Conservation (phyloP, 2,113 vertebrate species). For the Hypanus sabinus region DNA sequence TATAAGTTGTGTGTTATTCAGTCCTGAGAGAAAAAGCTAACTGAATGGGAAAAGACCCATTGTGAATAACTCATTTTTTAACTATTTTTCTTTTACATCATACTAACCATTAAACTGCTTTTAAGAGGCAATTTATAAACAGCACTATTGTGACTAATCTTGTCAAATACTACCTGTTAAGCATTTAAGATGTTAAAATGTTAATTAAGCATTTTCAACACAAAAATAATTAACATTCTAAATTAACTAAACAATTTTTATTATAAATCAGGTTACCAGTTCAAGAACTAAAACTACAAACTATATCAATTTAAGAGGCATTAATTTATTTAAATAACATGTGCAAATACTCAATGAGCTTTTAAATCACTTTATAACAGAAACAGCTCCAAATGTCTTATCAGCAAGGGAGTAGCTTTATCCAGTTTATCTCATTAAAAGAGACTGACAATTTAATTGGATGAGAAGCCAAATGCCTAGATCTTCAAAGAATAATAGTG, state of each 20-base stretch:
- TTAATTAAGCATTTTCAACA: not conserved
- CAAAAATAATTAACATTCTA: not conserved
- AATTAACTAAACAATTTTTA: not conserved
- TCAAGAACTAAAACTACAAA: not conserved
- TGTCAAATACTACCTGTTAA: not conserved
- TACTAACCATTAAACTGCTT: not conserved
- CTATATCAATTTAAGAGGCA: not conserved
- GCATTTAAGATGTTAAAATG: not conserved
- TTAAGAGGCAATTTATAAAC: not conserved
- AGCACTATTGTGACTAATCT: not conserved
- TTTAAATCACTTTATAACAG: conserved; percentile 38
- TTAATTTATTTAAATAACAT: conserved; percentile 2
- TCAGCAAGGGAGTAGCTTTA: conserved; percentile 29
- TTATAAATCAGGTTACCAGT: not conserved
- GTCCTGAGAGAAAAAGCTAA: not conserved
- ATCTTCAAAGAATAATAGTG: conserved; percentile 36
- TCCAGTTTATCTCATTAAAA: conserved; percentile 37
- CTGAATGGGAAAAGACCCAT: not conserved
- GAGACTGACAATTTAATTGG: not conserved
- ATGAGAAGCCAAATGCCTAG: conserved; percentile 31
- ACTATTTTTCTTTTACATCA: not conserved
- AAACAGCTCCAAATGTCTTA: conserved; percentile 38
- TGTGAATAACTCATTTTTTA: not conserved
- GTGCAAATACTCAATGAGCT: conserved; percentile 16
- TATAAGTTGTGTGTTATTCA: not conserved